phyloP scores from a whole-genome alignment of 2,113 vertebrate species.

The Clarias magur region DNA sequence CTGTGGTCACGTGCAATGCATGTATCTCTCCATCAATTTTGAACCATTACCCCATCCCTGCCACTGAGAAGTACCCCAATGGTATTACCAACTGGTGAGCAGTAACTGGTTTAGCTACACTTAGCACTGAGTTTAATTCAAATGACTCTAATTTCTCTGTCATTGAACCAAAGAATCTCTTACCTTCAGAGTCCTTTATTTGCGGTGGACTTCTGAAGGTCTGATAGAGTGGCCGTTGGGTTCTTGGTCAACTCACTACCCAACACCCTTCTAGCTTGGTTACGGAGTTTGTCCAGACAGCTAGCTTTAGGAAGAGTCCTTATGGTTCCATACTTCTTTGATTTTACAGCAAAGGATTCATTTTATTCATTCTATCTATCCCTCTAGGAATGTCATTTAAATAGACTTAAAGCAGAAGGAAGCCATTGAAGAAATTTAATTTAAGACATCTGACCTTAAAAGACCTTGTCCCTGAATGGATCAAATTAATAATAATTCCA shows the following conservation, averaged over 20 bases:
- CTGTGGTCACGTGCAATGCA: background rate
- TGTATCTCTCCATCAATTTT: background rate
- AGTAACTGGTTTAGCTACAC: background rate
- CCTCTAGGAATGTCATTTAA: background rate
- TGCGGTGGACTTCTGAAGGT: too few species aligned
- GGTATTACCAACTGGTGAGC: background rate
- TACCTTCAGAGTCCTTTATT: too few species aligned
- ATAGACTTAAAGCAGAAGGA: background rate
- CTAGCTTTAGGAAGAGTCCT: too few species aligned
- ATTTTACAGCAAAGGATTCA: too few species aligned
- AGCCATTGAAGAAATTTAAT: background rate
- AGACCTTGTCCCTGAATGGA: too few species aligned
- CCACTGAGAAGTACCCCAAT: background rate
- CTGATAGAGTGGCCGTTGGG: too few species aligned
- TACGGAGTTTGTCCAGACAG: background rate
- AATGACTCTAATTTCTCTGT: background rate
- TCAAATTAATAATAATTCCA: too few species aligned
- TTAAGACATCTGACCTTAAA: too few species aligned
- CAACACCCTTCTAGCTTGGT: background rate
- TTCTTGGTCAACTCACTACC: background rate
- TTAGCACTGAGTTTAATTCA: background rate
- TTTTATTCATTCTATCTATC: too few species aligned
- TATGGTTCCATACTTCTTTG: too few species aligned
- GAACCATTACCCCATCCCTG: background rate
- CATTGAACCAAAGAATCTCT: background rate